Percentiles rank a stretch among this genome's conserved stretches.
Evolutionary conservation across 2,888 invertebrate species (phyloP).

Genomic region (Prosapia bicincta): DNA sequence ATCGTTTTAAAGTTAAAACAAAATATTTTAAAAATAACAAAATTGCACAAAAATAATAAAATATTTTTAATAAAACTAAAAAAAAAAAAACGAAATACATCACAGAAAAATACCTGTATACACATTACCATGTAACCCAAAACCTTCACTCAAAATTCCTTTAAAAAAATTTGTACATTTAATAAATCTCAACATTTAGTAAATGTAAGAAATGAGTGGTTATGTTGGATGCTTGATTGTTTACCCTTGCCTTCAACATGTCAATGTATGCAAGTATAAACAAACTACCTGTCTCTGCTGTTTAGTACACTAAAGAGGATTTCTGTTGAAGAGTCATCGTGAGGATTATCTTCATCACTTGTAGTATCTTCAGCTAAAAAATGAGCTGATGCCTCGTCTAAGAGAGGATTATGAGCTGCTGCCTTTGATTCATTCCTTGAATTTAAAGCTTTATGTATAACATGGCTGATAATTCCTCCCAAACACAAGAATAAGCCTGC

Average conservation of each 20-base stretch:
- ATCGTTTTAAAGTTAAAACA: neutral
- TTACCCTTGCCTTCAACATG: neutral
- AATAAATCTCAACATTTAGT: too few species aligned
- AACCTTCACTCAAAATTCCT: too few species aligned
- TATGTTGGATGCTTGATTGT: neutral
- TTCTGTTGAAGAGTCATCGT: constrained; percentile 39
- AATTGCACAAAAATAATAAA: neutral
- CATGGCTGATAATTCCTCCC: constrained; percentile 81
- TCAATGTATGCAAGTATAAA: neutral
- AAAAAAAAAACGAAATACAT: too few species aligned
- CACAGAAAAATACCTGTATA: neutral
- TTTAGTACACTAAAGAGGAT: constrained; percentile 39
- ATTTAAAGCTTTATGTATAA: constrained; percentile 59
- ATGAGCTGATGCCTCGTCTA: constrained; percentile 34
- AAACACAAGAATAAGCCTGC: constrained; percentile 84
- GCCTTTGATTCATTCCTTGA: neutral
- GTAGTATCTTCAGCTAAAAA: constrained; percentile 33
- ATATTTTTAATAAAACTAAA: neutral
- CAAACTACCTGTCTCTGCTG: constrained; percentile 36
- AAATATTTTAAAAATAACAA: neutral
- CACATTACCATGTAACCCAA: neutral
- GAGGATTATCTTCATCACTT: constrained; percentile 33
- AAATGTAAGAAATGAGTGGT: too few species aligned
- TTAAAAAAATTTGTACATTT: too few species aligned
- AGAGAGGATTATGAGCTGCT: constrained; percentile 11